Conservation (phyloP, 2,888 invertebrate genomes). For the Herminia tarsipennalis region DNA sequence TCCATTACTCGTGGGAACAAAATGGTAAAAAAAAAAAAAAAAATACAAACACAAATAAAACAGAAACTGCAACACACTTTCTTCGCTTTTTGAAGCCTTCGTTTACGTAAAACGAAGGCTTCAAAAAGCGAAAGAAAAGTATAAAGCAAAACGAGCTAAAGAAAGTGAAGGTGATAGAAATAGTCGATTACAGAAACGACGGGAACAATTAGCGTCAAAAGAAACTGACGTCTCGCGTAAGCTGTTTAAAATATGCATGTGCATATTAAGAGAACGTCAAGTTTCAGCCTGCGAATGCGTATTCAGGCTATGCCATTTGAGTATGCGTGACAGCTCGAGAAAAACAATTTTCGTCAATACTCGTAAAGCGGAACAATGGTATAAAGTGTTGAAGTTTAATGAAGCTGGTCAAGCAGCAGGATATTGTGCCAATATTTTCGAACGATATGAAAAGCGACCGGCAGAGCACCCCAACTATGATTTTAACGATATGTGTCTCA, state of each 20-base stretch:
- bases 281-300: not conserved
- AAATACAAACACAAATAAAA: no score
- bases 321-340: not conserved
- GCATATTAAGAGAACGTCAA: not conserved
- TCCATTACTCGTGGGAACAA: slow-evolving; percentile 2
- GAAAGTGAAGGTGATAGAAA: slow-evolving; percentile 9
- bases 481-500: no score
- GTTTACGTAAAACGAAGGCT: slow-evolving; percentile 8
- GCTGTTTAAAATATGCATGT: not conserved
- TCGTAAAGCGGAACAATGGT: not conserved
- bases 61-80: slow-evolving; percentile 8
- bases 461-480: no score
- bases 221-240: not conserved
- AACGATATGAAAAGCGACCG: no score
- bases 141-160: slow-evolving; percentile 9
- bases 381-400: not conserved
- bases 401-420: no score
- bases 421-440: no score
- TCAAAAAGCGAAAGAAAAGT: slow-evolving; percentile 9
- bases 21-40: not conserved
- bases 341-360: not conserved
- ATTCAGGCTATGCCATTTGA: not conserved
- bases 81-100: no score
- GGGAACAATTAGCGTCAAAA: slow-evolving; percentile 5
- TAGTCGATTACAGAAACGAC: slow-evolving; percentile 6